These are phyloP conservation scores for Chaetura pelagica DNA, from an alignment of 2,113 vertebrate species.

Conservation along the genomic window DNA sequence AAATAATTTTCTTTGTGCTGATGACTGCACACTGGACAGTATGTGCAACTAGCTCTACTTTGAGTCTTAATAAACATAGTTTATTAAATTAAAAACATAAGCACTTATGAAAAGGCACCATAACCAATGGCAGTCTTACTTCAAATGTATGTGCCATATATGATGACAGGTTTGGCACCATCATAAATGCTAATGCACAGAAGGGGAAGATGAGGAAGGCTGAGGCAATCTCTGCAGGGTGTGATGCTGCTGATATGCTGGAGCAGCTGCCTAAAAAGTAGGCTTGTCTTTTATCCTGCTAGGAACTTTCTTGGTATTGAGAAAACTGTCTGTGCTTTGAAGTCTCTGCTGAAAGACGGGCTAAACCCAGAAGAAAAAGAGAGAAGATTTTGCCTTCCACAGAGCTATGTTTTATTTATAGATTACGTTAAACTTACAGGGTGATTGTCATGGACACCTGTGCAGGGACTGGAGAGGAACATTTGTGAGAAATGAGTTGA, in stretches of 20 bases:
- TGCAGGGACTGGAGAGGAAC: slow-evolving; percentile 38
- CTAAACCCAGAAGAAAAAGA: slow-evolving; percentile 61
- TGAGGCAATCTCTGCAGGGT: background rate
- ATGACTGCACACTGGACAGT: background rate
- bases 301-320: slow-evolving; percentile 18
- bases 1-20: background rate
- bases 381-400: slow-evolving; percentile 51
- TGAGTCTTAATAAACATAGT: background rate
- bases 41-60: background rate
- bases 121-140: background rate
- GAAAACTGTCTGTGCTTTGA: slow-evolving; percentile 36
- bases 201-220: background rate
- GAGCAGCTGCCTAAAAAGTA: slow-evolving; percentile 8
- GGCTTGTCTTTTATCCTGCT: background rate
- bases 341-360: slow-evolving; percentile 45
- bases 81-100: background rate
- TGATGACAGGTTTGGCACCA: background rate
- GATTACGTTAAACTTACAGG: slow-evolving; percentile 59
- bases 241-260: rapidly evolving
- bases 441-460: slow-evolving; percentile 68
- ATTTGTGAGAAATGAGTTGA: slow-evolving; percentile 53
- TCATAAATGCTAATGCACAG: background rate
- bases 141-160: background rate
- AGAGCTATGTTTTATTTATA: slow-evolving; percentile 71
- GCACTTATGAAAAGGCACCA: background rate